phyloP scores from a whole-genome alignment of 1,140 invertebrate species.

The Atopsyche davidsoni region DNA sequence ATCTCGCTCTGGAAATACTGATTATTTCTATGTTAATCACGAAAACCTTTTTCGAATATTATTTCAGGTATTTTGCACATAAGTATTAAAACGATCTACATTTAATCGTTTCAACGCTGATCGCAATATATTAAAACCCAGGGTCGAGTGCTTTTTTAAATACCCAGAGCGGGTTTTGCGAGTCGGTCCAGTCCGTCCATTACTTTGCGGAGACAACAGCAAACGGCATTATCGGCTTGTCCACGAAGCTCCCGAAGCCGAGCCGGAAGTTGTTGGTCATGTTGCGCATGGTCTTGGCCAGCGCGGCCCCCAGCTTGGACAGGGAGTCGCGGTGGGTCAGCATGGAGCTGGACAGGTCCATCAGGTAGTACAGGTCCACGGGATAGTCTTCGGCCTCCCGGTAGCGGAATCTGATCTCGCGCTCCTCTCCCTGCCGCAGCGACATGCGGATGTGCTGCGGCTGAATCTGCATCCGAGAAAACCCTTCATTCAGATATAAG shows the following conservation, averaged over 20 bases:
- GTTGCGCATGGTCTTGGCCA: slow-evolving; percentile 62
- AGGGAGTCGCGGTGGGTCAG: slow-evolving; percentile 61
- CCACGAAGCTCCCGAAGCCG: slow-evolving; percentile 86
- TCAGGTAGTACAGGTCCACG: slow-evolving; percentile 82
- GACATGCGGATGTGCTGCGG: slow-evolving; percentile 35
- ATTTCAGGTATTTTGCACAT: background rate
- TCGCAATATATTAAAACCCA: too few relatives aligned
- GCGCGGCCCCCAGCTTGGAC: slow-evolving; percentile 55
- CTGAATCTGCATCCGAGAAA: slow-evolving; percentile 36
- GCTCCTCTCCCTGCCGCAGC: slow-evolving; percentile 33
- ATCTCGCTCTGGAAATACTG: too few relatives aligned
- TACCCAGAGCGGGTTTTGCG: too few relatives aligned
- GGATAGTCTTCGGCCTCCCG: slow-evolving; percentile 72
- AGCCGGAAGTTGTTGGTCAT: slow-evolving; percentile 76
- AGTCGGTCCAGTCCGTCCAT: too few relatives aligned
- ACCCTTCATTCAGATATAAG: background rate
- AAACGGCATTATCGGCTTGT: slow-evolving; percentile 80
- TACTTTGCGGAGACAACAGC: slow-evolving; percentile 55
- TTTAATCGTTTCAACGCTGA: too few relatives aligned
- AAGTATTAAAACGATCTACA: too few relatives aligned
- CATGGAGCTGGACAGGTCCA: slow-evolving; percentile 83
- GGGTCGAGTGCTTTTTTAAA: too few relatives aligned
- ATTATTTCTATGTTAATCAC: too few relatives aligned
- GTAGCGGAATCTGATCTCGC: slow-evolving; percentile 39
- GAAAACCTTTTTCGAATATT: too few relatives aligned